Evolutionary conservation across 1,140 invertebrate genomes (phyloP).

Genomic region (Drosophila oshimai): DNA sequence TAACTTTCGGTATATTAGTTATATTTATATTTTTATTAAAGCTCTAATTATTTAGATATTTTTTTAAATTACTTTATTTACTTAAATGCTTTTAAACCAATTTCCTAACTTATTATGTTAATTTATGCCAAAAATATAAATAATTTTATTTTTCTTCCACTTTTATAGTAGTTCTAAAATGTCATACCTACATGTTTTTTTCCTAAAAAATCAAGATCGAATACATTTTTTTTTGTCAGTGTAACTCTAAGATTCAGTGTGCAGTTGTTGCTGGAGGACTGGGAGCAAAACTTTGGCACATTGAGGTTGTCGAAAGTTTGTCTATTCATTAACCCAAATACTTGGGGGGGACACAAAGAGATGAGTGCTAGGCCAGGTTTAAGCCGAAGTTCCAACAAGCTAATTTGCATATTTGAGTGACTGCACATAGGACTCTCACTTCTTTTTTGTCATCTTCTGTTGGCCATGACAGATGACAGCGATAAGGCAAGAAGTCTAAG

Average conservation of each 20-base stretch:
- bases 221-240: not conserved
- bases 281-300: constrained; percentile 58
- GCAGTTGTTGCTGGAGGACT: constrained; percentile 25
- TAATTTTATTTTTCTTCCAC: too few species aligned
- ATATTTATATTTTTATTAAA: not conserved
- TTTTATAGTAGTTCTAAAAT: too few species aligned
- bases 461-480: constrained; percentile 47
- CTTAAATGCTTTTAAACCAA: too few species aligned
- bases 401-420: constrained; percentile 81
- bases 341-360: constrained; percentile 2
- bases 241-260: constrained; percentile 1
- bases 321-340: constrained; percentile 81
- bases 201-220: too few species aligned
- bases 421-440: constrained; percentile 59
- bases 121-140: too few species aligned
- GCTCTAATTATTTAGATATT: too few species aligned
- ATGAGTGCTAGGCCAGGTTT: constrained; percentile 46
- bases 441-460: constrained; percentile 12
- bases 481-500: constrained; percentile 28
- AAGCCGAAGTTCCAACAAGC: constrained; percentile 69
- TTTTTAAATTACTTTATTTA: too few species aligned
- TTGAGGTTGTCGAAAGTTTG: constrained; percentile 79
- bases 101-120: too few species aligned
- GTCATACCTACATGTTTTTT: too few species aligned
- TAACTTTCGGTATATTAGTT: too few species aligned